Conservation (phyloP, 2,113 vertebrate genomes). For the Petromus typicus region DNA sequence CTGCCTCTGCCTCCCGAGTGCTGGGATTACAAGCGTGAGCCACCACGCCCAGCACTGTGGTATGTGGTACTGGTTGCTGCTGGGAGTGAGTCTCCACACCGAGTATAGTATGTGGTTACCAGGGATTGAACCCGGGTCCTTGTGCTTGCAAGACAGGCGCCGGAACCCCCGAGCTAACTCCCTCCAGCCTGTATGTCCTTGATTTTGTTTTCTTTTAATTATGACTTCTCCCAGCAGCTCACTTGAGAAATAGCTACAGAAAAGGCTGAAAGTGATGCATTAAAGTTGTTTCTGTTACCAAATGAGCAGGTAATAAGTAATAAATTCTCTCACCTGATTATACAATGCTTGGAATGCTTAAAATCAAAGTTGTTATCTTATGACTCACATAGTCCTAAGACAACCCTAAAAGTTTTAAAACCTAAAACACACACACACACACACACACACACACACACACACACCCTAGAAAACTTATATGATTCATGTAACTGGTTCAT, state of each 20-base stretch:
- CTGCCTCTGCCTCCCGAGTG: too few relatives aligned
- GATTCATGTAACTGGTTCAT: neutral
- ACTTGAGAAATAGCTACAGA: slow-evolving; percentile 37
- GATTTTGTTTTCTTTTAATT: neutral
- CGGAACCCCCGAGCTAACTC: too few relatives aligned
- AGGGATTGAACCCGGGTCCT: too few relatives aligned
- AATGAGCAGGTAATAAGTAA: neutral
- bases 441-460: neutral
- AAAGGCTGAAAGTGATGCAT: neutral
- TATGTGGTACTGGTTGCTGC: too few relatives aligned
- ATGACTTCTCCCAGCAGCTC: neutral
- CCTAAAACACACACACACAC: neutral
- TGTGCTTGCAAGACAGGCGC: too few relatives aligned
- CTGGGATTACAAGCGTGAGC: too few relatives aligned
- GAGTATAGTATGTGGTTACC: too few relatives aligned
- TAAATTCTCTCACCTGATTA: neutral
- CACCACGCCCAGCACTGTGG: too few relatives aligned
- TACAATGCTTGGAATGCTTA: neutral
- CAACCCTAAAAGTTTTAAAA: neutral
- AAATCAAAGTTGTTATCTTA: slow-evolving; percentile 22
- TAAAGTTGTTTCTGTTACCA: neutral
- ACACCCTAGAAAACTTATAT: neutral
- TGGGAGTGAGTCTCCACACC: too few relatives aligned
- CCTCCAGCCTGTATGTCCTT: neutral
- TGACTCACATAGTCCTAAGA: slow-evolving; percentile 17